Conservation (phyloP, 30 jellyfish, hydroid and myxozoan species). For the Mastigias papua region DNA sequence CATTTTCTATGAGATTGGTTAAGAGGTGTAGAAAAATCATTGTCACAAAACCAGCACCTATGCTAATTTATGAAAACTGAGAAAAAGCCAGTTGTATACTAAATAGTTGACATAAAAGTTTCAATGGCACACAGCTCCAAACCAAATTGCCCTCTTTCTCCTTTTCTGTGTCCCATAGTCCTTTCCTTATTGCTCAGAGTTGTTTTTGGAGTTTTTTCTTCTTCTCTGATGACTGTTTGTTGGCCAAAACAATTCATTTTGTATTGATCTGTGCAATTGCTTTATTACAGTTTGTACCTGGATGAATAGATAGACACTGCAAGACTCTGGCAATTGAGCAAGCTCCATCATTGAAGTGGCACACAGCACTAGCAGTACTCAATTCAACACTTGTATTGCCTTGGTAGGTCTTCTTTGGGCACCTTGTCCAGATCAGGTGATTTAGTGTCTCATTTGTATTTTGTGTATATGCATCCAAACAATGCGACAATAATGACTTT, state of each 20-base stretch:
- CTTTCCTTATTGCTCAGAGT: neutral
- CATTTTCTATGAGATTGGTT: too few species aligned
- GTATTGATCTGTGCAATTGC: neutral
- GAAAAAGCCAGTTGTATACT: too few species aligned
- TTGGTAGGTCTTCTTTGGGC: conserved; percentile 27
- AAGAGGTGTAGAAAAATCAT: too few species aligned
- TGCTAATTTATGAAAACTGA: too few species aligned
- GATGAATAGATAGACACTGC: conserved; percentile 5
- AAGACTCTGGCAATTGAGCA: too few species aligned
- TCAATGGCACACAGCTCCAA: conserved; percentile 1
- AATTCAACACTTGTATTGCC: too few species aligned
- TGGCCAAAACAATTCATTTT: neutral
- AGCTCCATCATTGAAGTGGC: conserved; percentile 8
- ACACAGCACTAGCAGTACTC: conserved; percentile 11
- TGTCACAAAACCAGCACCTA: too few species aligned
- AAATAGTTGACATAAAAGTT: too few species aligned
- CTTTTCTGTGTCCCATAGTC: conserved; percentile 27
- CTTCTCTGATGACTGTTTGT: neutral
- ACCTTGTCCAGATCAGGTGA: conserved; percentile 58
- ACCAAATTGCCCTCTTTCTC: conserved; percentile 19
- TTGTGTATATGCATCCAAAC: conserved; percentile 39
- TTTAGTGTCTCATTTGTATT: conserved; percentile 64
- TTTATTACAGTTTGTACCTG: conserved; percentile 14
- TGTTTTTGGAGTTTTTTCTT: neutral
- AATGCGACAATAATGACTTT: conserved; percentile 43